Percentiles rank a stretch among this genome's conserved stretches.
Evolutionary conservation across 2,888 invertebrate genomes (phyloP).

Genomic region (Lydus trimaculatus): DNA sequence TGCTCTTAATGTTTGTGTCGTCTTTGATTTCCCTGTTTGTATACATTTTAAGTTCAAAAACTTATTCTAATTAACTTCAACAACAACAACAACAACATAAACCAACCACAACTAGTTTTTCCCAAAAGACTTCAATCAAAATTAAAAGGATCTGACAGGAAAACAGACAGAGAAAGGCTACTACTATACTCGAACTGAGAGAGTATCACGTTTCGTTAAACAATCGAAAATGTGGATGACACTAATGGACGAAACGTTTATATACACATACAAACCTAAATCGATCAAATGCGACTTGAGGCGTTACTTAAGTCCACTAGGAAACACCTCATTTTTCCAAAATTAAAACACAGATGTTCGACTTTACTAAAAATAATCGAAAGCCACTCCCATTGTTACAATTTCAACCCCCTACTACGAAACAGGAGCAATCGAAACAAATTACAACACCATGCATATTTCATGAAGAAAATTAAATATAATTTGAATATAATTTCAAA

Average conservation of each 20-base stretch:
- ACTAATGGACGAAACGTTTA: conserved; percentile 5
- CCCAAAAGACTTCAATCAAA: neutral
- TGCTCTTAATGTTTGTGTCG: neutral
- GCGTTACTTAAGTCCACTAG: neutral
- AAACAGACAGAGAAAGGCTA: neutral
- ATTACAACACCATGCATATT: conserved; percentile 29
- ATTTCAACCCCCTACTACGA: too few relatives aligned
- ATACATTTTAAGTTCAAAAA: neutral
- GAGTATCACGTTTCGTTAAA: neutral
- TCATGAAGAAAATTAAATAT: conserved; percentile 30
- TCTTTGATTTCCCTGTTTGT: neutral
- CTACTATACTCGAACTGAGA: neutral
- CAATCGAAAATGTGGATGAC: neutral
- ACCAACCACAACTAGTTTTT: neutral
- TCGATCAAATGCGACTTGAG: neutral
- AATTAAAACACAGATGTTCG: too few relatives aligned
- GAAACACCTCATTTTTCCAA: neutral
- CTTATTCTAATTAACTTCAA: neutral
- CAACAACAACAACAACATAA: neutral
- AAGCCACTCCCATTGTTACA: neutral
- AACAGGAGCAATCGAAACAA: conserved; percentile 20
- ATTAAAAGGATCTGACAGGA: neutral
- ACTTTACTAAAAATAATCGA: neutral
- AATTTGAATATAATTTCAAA: conserved; percentile 31
- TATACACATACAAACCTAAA: neutral